A percentile compares a stretch with the other conserved stretches of the same genome.
Conservation (phyloP, 92 coral and sea anemone species). For the Porites divaricata region DNA sequence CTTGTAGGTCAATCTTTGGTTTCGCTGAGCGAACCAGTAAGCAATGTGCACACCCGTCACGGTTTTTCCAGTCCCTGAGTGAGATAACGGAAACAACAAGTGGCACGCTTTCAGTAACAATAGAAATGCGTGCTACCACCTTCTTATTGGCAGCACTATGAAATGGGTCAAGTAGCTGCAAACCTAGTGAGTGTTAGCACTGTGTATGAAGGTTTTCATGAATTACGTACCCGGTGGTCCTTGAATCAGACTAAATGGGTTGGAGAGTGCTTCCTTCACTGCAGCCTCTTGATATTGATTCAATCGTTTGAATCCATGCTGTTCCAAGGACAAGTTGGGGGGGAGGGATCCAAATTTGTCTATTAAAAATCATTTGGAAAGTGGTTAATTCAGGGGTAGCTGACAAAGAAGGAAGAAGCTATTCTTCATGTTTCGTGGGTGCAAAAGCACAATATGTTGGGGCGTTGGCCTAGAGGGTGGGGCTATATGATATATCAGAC, state of each 20-base stretch:
- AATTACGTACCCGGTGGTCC: conserved; percentile 95
- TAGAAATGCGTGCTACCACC: no score
- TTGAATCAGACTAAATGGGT: conserved; percentile 85
- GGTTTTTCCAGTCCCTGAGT: conserved; percentile 91
- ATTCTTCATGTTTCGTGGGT: no score
- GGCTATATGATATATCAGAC: no score
- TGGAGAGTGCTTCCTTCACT: conserved; percentile 69
- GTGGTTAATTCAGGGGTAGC: background rate
- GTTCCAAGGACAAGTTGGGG: conserved; percentile 48
- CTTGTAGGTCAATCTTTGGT: conserved; percentile 8
- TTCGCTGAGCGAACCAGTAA: conserved; percentile 74
- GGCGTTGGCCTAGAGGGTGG: no score
- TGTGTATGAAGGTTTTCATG: conserved; percentile 41
- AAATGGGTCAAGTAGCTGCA: no score
- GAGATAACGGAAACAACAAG: background rate
- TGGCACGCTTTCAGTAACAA: no score
- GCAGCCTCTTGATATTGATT: conserved; percentile 72
- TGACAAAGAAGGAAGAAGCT: background rate
- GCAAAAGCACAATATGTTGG: no score
- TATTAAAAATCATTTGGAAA: background rate
- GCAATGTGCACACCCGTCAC: conserved; percentile 96
- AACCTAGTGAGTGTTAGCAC: background rate
- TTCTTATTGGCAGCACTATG: no score
- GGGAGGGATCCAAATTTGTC: conserved; percentile 25
- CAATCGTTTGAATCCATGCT: conserved; percentile 46